These are phyloP conservation scores for Reinhardtius hippoglossoides DNA, from an alignment of 2,113 vertebrate genomes.

Conservation along the genomic window DNA sequence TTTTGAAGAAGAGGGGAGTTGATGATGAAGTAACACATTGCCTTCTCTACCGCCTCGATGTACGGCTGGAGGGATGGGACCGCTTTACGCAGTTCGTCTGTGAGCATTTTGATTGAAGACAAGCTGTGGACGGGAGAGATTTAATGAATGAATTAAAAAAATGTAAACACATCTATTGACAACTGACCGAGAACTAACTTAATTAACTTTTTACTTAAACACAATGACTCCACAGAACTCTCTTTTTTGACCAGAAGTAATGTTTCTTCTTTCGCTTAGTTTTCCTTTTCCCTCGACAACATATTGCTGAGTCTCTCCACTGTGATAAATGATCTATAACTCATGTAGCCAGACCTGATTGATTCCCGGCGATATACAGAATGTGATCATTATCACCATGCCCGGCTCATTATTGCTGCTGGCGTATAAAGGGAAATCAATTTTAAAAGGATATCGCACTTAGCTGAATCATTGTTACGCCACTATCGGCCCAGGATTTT, in stretches of 20 bases:
- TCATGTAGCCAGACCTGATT: slow-evolving; percentile 63
- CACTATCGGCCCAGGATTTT: slow-evolving; percentile 57
- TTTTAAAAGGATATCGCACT: slow-evolving; percentile 57
- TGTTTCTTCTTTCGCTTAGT: slow-evolving; percentile 35
- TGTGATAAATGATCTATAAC: slow-evolving; percentile 67
- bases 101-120: slow-evolving; percentile 47
- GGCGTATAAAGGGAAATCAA: slow-evolving; percentile 72
- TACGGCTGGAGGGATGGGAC: slow-evolving; percentile 60
- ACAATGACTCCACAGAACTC: neutral
- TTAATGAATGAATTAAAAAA: neutral
- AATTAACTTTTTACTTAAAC: neutral
- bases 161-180: neutral
- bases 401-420: slow-evolving; percentile 69
- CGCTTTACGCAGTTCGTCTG: slow-evolving; percentile 42
- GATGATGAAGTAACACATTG: slow-evolving; percentile 53
- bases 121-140: slow-evolving; percentile 64
- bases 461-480: slow-evolving; percentile 63
- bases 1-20: slow-evolving; percentile 46
- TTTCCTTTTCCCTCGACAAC: slow-evolving; percentile 48
- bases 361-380: slow-evolving; percentile 68
- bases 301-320: slow-evolving; percentile 48
- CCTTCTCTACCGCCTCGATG: slow-evolving; percentile 48
- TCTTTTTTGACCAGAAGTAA: neutral
- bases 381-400: slow-evolving; percentile 70
- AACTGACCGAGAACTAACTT: no score